A percentile compares a stretch with the other conserved stretches of the same genome.
These are phyloP conservation scores for Drosophila helvetica DNA, from an alignment of 2,888 invertebrate species.

Conservation along the genomic window DNA sequence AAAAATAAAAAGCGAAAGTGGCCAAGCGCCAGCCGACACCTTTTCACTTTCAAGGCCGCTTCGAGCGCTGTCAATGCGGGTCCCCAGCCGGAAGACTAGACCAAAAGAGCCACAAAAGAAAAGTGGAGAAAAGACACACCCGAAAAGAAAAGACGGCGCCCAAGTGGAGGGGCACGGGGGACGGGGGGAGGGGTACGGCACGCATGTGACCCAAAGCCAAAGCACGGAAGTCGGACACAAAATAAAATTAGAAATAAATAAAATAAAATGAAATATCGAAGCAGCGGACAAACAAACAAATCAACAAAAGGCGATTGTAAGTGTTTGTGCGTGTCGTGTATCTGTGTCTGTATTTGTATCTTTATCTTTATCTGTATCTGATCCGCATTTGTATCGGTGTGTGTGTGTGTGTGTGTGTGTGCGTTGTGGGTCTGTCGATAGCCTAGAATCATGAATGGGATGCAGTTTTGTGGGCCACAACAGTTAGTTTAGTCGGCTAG, in stretches of 20 bases:
- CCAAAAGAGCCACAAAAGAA: constrained; percentile 14
- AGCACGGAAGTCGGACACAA: constrained; percentile 65
- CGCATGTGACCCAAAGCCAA: constrained; percentile 70
- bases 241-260: constrained; percentile 26
- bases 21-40: constrained; percentile 68
- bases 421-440: constrained; percentile 32
- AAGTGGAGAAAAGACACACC: constrained; percentile 35
- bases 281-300: constrained; percentile 31
- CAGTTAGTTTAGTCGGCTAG: constrained; percentile 22
- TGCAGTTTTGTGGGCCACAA: constrained; percentile 33
- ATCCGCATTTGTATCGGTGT: constrained; percentile 10
- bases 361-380: too few relatives aligned
- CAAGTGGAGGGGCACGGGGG: too few relatives aligned
- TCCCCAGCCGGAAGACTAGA: constrained; percentile 27
- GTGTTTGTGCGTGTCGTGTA: background rate
- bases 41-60: constrained; percentile 83
- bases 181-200: constrained; percentile 24
- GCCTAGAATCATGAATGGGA: constrained; percentile 72
- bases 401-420: background rate
- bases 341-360: background rate
- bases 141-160: constrained; percentile 29
- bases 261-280: constrained; percentile 41
- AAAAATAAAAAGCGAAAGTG: constrained; percentile 48
- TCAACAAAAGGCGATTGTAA: constrained; percentile 26
- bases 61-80: constrained; percentile 49